These are phyloP conservation scores for Plusia festucae DNA, from an alignment of 2,888 invertebrate genomes.

Conservation along the genomic window DNA sequence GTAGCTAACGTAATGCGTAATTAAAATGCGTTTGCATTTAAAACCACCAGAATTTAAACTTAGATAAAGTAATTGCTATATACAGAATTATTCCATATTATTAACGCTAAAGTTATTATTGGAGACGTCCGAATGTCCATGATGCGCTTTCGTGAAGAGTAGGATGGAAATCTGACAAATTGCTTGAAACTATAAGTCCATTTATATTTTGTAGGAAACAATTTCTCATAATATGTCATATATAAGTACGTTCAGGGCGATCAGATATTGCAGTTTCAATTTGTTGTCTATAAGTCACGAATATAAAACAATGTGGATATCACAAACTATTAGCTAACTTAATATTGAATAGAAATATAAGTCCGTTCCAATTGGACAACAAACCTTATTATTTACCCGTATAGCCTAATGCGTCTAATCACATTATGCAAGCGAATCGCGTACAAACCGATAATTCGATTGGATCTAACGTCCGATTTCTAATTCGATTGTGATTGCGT, in stretches of 20 bases:
- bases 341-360: neutral
- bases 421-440: slow-evolving; percentile 71
- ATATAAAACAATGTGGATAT: neutral
- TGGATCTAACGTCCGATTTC: slow-evolving; percentile 75
- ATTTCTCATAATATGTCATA: neutral
- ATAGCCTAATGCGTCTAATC: slow-evolving; percentile 52
- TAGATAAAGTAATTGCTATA: no score
- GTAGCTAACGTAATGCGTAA: neutral
- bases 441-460: slow-evolving; percentile 70
- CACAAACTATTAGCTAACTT: slow-evolving; percentile 1
- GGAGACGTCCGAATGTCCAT: no score
- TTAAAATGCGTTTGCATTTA: neutral
- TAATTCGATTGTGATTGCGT: slow-evolving; percentile 76
- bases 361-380: slow-evolving; percentile 7
- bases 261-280: neutral
- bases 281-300: neutral
- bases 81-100: no score
- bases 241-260: neutral
- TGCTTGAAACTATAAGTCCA: no score
- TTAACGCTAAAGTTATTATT: neutral
- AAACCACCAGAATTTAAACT: no score
- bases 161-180: no score
- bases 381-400: slow-evolving; percentile 7
- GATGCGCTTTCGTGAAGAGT: no score
- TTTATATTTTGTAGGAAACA: neutral